These are phyloP conservation scores for Bufotes viridis DNA, from an alignment of 2,797 vertebrate species.

Conservation along the genomic window DNA sequence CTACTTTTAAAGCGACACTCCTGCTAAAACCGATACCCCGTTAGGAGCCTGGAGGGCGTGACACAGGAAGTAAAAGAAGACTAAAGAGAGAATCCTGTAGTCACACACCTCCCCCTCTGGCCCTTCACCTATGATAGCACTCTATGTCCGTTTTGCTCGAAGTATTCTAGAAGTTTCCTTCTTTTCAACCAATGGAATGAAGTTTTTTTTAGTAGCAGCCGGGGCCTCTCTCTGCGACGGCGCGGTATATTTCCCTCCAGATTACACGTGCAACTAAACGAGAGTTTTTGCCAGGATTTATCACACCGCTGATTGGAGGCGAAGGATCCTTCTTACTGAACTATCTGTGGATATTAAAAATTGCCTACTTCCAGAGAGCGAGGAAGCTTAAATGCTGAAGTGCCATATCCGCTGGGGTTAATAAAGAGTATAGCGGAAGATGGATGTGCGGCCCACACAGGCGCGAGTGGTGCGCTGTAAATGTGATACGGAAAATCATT, in stretches of 20 bases:
- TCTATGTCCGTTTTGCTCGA: no score
- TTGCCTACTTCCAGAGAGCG: slow-evolving; percentile 52
- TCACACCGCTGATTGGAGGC: slow-evolving; percentile 52
- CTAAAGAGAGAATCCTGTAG: no score
- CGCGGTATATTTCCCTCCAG: slow-evolving; percentile 56
- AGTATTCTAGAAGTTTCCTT: background rate
- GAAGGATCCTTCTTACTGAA: slow-evolving; percentile 60
- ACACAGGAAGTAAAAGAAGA: no score
- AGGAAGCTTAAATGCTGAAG: slow-evolving; percentile 49
- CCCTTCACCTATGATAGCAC: no score
- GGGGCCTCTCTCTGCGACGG: slow-evolving; percentile 48
- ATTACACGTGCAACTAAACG: slow-evolving; percentile 38
- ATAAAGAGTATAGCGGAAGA: slow-evolving; percentile 53
- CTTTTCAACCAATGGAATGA: background rate
- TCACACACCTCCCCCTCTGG: no score
- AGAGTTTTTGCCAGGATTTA: slow-evolving; percentile 51
- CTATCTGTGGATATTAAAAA: slow-evolving; percentile 62
- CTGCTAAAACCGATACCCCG: no score
- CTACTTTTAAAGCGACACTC: no score
- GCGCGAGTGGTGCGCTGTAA: slow-evolving; percentile 11
- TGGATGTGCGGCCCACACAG: slow-evolving; percentile 41
- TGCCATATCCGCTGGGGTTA: slow-evolving; percentile 53
- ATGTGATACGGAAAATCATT: slow-evolving; percentile 37
- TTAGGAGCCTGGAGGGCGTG: no score
- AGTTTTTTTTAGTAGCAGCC: slow-evolving; percentile 41